phyloP scores from a whole-genome alignment of 2,888 invertebrate species.

The Thyatira batis region DNA sequence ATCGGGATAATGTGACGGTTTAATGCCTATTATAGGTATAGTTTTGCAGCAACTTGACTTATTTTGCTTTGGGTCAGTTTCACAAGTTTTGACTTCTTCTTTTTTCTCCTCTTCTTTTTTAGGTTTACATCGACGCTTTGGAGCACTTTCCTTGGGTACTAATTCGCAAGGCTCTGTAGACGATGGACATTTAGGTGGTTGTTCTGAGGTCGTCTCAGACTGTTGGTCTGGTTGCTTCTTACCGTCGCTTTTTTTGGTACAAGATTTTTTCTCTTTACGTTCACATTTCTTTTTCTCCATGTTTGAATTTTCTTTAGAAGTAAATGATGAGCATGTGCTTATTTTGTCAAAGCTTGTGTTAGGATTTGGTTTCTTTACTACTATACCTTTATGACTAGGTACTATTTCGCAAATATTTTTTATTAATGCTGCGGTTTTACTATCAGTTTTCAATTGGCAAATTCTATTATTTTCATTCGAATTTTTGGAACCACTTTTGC shows the following conservation, averaged over 20 bases:
- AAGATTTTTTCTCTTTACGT: background rate
- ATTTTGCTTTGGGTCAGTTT: background rate
- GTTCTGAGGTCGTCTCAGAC: too few relatives aligned
- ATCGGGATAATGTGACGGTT: background rate
- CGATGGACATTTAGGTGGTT: conserved; percentile 8
- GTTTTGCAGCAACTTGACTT: background rate
- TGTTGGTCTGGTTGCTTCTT: background rate
- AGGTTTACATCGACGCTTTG: background rate
- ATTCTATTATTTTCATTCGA: background rate
- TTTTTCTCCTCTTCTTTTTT: background rate
- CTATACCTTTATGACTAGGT: background rate
- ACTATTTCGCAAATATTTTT: background rate
- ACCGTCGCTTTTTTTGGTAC: background rate
- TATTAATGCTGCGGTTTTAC: background rate
- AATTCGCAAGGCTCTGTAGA: conserved; percentile 8
- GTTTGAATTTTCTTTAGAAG: background rate
- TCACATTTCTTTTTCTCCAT: background rate
- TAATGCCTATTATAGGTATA: background rate
- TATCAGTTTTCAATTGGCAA: background rate
- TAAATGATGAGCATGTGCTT: background rate
- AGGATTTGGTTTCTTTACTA: background rate
- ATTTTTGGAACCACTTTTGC: background rate
- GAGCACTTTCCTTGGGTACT: background rate
- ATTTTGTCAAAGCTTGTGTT: background rate
- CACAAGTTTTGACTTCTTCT: conserved; percentile 5